Conservation (phyloP, 2,797 vertebrate species). For the Harpagifer antarcticus region DNA sequence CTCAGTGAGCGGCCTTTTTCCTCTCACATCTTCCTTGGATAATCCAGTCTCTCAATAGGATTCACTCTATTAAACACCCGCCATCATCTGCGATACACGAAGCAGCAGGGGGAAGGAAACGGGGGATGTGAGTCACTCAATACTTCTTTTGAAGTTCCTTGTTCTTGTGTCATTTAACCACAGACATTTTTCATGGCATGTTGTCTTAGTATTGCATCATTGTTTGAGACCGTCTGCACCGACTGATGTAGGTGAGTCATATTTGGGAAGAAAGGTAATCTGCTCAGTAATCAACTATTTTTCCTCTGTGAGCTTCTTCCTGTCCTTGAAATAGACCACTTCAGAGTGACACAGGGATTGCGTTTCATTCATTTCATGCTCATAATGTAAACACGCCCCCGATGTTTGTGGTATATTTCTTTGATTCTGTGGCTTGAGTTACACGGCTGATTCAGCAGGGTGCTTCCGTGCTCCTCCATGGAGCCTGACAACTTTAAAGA, state of each 20-base stretch:
- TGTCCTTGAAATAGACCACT: slow-evolving; percentile 1
- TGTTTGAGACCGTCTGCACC: slow-evolving; percentile 29
- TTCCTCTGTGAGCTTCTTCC: background rate
- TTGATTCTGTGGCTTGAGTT: slow-evolving; percentile 68
- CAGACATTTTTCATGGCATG: slow-evolving; percentile 36
- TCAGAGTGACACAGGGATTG: slow-evolving; percentile 26
- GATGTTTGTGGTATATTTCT: slow-evolving; percentile 52
- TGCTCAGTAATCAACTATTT: slow-evolving; percentile 14
- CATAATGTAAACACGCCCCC: slow-evolving; percentile 40
- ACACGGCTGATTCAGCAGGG: slow-evolving; percentile 68
- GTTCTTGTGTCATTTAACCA: slow-evolving; percentile 46
- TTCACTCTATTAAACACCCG: slow-evolving; percentile 58
- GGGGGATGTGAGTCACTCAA: slow-evolving; percentile 61
- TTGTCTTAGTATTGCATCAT: slow-evolving; percentile 45
- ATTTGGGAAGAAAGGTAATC: slow-evolving; percentile 34
- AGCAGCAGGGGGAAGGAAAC: slow-evolving; percentile 38
- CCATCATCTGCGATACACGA: slow-evolving; percentile 33
- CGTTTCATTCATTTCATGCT: slow-evolving; percentile 51
- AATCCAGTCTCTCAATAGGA: slow-evolving; percentile 49
- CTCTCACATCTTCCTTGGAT: slow-evolving; percentile 37
- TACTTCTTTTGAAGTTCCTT: slow-evolving; percentile 44
- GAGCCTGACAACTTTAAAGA: slow-evolving; percentile 32
- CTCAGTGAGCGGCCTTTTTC: slow-evolving; percentile 11
- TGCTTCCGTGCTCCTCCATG: slow-evolving; percentile 9
- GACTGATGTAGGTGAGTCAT: slow-evolving; percentile 52